phyloP scores from a whole-genome alignment of 1,140 invertebrate species.

The Gyrodactylus salaris region DNA sequence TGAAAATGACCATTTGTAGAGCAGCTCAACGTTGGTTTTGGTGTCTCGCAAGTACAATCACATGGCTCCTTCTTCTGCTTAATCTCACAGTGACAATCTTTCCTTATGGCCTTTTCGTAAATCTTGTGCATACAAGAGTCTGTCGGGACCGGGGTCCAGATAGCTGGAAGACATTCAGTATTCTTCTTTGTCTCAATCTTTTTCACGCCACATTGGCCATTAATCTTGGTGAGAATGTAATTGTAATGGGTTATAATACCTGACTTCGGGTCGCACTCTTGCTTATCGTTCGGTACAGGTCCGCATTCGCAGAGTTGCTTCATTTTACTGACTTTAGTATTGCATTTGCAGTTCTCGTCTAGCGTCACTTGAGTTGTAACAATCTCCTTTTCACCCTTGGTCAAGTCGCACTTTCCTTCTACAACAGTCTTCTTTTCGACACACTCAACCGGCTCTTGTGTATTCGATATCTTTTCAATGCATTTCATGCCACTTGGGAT shows the following conservation, averaged over 20 bases:
- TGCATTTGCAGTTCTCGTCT: not conserved
- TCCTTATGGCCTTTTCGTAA: not conserved
- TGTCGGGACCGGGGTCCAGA: not conserved
- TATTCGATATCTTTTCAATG: not conserved
- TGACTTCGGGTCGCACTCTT: not conserved
- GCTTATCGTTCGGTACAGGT: not conserved
- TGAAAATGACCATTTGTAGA: not conserved
- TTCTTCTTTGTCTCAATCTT: not conserved
- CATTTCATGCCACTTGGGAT: not conserved
- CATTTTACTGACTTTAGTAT: not conserved
- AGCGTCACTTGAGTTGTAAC: not conserved
- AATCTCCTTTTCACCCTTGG: not conserved
- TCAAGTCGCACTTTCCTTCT: not conserved
- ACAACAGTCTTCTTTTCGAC: not conserved
- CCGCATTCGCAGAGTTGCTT: not conserved
- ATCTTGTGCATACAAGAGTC: not conserved
- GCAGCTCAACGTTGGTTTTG: not conserved
- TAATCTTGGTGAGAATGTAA: not conserved
- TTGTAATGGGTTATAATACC: not conserved
- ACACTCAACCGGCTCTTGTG: not conserved
- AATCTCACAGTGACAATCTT: not conserved
- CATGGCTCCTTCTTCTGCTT: not conserved
- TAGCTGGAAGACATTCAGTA: not conserved
- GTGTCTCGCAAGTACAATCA: not conserved
- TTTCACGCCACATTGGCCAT: not conserved